These are phyloP conservation scores for Tetrao urogallus DNA, from an alignment of 2,113 vertebrate genomes.

Conservation along the genomic window DNA sequence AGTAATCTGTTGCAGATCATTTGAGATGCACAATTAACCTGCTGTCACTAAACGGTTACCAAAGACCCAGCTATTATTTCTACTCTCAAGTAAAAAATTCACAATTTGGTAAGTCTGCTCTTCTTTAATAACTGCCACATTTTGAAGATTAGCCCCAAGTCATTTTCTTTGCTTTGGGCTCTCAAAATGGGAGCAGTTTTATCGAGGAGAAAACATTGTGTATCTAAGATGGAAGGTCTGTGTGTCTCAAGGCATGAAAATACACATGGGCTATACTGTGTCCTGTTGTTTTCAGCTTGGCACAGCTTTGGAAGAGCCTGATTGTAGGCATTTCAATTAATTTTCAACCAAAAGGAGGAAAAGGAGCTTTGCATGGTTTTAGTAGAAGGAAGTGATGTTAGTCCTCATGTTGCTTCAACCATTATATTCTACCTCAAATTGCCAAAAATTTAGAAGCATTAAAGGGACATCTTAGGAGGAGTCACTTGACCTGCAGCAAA, in stretches of 20 bases:
- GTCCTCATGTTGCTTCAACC: neutral
- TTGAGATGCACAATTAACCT: neutral
- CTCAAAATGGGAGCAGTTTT: neutral
- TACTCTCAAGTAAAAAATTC: neutral
- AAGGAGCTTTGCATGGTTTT: neutral
- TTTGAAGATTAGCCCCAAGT: neutral
- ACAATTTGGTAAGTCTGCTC: neutral
- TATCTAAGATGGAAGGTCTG: neutral
- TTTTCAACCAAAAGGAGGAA: neutral
- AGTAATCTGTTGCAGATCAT: neutral
- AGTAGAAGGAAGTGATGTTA: neutral
- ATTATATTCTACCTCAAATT: neutral
- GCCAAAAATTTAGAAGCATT: accelerated
- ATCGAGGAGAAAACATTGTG: neutral
- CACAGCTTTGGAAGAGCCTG: neutral
- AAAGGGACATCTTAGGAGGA: neutral
- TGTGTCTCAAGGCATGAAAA: accelerated
- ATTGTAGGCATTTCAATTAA: neutral
- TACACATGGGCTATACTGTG: no score
- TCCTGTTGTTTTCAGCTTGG: neutral
- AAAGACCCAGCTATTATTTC: neutral
- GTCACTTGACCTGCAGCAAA: neutral
- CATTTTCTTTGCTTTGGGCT: neutral
- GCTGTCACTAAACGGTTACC: neutral
- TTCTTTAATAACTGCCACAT: neutral